Conservation (phyloP, 2,888 invertebrate species). For the Ectemnius continuus region DNA sequence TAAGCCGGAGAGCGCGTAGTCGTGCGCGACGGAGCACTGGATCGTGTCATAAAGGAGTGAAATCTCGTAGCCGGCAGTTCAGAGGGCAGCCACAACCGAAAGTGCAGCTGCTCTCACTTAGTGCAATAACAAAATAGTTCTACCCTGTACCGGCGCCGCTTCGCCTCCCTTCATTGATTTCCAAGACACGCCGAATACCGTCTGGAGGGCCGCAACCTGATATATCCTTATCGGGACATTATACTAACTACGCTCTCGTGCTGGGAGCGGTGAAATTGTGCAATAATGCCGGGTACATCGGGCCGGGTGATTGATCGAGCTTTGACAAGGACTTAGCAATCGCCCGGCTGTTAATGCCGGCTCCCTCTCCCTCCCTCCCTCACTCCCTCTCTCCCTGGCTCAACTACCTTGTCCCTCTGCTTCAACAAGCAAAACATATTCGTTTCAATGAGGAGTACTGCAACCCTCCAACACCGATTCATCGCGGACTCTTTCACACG, state of each 20-base stretch:
- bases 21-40: slow-evolving; percentile 3
- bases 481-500: too few species aligned
- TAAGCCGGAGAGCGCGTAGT: neutral
- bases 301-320: too few species aligned
- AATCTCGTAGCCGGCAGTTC: too few species aligned
- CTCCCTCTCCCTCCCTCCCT: neutral
- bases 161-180: slow-evolving; percentile 45
- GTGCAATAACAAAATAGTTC: slow-evolving; percentile 14
- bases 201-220: neutral
- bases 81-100: slow-evolving; percentile 3
- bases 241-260: too few species aligned
- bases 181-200: slow-evolving; percentile 24
- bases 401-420: neutral
- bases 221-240: neutral
- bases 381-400: neutral
- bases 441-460: neutral
- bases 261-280: too few species aligned
- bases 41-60: neutral
- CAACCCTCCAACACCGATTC: too few species aligned
- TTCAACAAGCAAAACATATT: neutral
- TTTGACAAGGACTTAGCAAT: too few species aligned
- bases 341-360: slow-evolving; percentile 3
- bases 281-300: too few species aligned
- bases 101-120: neutral
- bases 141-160: slow-evolving; percentile 9